Percentiles rank a stretch among this genome's conserved stretches.
phyloP scores from a whole-genome alignment of 2,888 invertebrate genomes.

The Mimachlamys varia region DNA sequence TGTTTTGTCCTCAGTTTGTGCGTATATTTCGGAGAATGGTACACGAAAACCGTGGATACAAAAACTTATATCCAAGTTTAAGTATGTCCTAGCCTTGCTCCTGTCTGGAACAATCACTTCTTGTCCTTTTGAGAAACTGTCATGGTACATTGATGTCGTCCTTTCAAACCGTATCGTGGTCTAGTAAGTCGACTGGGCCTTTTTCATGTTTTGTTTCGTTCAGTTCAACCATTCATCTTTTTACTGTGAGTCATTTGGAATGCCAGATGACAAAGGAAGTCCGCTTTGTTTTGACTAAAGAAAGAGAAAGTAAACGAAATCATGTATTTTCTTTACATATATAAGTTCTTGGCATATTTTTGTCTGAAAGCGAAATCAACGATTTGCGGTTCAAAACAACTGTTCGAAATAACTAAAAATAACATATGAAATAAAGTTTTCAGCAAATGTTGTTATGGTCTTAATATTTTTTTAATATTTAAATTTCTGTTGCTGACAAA shows the following conservation, averaged over 20 bases:
- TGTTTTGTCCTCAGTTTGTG: neutral
- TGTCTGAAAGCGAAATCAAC: no score
- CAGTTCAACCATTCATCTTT: neutral
- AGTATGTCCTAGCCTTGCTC: neutral
- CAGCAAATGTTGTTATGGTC: no score
- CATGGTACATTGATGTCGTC: no score
- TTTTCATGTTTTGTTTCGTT: neutral
- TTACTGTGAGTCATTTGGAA: conserved; percentile 7
- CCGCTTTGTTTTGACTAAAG: conserved; percentile 44
- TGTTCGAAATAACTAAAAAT: no score
- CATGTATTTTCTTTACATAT: no score
- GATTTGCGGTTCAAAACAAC: no score
- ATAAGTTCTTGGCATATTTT: no score
- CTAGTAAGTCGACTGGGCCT: neutral
- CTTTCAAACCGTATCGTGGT: neutral
- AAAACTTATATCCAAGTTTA: no score
- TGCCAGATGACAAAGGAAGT: conserved; percentile 28
- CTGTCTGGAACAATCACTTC: neutral
- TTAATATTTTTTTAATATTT: no score
- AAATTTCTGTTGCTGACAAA: no score
- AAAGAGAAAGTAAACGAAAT: neutral
- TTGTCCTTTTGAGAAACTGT: neutral
- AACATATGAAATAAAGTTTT: no score
- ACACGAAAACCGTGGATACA: neutral
- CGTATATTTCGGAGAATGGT: neutral